Conservation (phyloP, 2,797 vertebrate species). For the Remorina albescens region DNA sequence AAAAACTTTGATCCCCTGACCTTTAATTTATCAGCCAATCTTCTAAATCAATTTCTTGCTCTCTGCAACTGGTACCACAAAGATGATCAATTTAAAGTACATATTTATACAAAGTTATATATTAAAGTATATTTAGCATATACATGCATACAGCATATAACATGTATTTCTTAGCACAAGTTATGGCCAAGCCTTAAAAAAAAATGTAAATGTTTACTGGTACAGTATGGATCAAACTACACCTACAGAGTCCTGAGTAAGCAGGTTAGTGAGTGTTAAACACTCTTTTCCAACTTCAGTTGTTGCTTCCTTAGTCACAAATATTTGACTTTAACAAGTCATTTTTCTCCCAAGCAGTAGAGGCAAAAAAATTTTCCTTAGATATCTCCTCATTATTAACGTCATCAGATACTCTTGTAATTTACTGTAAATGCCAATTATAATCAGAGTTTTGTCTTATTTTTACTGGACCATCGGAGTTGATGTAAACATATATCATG, state of each 20-base stretch:
- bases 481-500: slow-evolving; percentile 19
- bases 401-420: neutral
- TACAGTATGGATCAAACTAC: neutral
- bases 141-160: too few relatives aligned
- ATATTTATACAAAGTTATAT: too few relatives aligned
- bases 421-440: neutral
- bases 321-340: neutral
- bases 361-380: neutral
- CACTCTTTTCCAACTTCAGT: neutral
- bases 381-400: neutral
- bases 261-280: neutral
- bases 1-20: too few relatives aligned
- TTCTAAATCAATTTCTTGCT: neutral
- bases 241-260: neutral
- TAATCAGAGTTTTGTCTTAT: neutral
- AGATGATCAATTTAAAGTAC: too few relatives aligned
- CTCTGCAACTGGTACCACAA: too few relatives aligned
- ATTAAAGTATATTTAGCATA: too few relatives aligned
- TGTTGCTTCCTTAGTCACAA: neutral
- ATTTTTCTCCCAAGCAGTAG: too few relatives aligned
- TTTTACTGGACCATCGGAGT: slow-evolving; percentile 10
- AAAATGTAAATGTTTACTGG: neutral
- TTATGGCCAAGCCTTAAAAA: too few relatives aligned
- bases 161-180: neutral
- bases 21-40: neutral